Conservation (phyloP, 2,113 vertebrate species). For the Phyllopteryx taeniolatus region DNA sequence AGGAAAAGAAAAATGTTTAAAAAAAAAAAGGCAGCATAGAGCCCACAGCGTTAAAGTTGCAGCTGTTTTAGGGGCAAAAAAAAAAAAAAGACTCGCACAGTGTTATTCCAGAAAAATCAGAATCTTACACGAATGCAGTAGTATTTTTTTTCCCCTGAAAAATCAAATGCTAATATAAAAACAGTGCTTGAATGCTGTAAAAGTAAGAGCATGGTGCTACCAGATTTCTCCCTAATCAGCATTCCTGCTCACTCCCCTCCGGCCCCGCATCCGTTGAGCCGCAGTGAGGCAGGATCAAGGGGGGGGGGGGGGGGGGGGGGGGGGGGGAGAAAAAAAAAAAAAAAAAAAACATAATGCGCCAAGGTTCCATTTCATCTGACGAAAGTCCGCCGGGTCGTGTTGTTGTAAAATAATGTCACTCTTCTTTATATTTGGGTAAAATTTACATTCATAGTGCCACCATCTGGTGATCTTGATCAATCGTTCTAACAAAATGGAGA, state of each 20-base stretch:
- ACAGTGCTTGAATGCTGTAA: slow-evolving; percentile 25
- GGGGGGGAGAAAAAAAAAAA: no score
- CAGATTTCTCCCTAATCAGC: slow-evolving; percentile 61
- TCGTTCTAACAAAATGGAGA: neutral
- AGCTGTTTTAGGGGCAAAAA: slow-evolving; percentile 8
- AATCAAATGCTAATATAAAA: neutral
- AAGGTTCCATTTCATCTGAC: no score
- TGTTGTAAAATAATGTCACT: neutral
- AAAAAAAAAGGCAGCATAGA: no score
- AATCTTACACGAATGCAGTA: no score
- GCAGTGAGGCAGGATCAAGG: slow-evolving; percentile 19
- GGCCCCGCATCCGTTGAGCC: slow-evolving; percentile 52
- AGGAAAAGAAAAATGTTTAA: no score
- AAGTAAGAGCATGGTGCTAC: slow-evolving; percentile 23
- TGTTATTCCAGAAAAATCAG: no score
- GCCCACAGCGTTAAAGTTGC: neutral
- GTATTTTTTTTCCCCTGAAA: no score
- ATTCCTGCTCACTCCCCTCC: slow-evolving; percentile 36
- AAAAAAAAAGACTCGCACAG: neutral
- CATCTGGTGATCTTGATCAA: neutral
- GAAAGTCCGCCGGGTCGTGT: neutral
- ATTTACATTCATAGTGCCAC: neutral
- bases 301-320: neutral
- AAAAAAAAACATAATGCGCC: neutral
- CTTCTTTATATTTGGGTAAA: neutral